These are phyloP conservation scores for Agapornis canus DNA, from an alignment of 2,797 vertebrate genomes.

Conservation along the genomic window DNA sequence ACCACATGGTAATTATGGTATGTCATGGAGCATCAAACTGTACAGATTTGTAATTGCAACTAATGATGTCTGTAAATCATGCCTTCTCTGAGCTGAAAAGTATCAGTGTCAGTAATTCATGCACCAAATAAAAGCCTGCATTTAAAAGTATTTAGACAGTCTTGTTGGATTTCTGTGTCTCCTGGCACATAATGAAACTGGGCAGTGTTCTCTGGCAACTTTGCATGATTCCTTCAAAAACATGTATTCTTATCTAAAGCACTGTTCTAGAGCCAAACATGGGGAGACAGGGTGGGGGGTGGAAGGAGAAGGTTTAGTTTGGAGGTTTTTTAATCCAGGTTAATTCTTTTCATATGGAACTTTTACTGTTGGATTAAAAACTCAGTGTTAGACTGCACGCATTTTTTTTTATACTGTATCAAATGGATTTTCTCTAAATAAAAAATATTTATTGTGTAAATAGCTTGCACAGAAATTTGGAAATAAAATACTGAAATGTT, in stretches of 20 bases:
- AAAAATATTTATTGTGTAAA: neutral
- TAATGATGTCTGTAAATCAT: neutral
- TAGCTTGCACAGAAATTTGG: neutral
- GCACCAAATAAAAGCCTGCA: neutral
- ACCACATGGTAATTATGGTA: neutral
- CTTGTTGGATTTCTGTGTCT: neutral
- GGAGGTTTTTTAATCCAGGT: fast-evolving
- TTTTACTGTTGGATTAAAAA: neutral
- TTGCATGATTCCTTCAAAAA: neutral
- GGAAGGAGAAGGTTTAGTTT: neutral
- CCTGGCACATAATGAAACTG: neutral
- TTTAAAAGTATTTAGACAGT: neutral
- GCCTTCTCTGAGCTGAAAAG: neutral
- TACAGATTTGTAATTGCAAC: neutral
- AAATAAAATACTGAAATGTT: neutral
- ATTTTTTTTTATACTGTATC: neutral
- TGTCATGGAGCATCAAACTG: neutral
- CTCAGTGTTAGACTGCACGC: neutral
- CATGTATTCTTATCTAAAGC: neutral
- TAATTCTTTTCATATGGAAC: neutral
- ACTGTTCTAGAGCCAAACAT: neutral
- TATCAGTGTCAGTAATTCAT: neutral
- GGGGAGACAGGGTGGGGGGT: neutral
- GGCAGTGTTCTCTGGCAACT: neutral
- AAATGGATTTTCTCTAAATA: neutral